Evolutionary conservation across 2,113 vertebrate genomes (phyloP).

Genomic region (Sphaerodactylus townsendi): DNA sequence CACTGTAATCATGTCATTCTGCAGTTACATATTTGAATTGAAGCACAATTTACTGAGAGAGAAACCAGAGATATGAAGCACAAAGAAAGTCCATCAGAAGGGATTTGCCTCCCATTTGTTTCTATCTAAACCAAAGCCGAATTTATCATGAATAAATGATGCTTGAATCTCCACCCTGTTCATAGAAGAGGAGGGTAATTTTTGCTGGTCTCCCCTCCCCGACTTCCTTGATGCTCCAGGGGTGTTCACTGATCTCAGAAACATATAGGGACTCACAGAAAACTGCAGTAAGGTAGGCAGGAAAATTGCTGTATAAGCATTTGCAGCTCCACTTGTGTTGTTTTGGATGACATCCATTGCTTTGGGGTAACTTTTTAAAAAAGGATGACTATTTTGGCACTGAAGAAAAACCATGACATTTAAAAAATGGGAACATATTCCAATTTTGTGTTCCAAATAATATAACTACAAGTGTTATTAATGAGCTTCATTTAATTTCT

Average conservation of each 20-base stretch:
- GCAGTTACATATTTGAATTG: neutral
- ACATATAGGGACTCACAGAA: too few species aligned
- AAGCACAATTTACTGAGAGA: neutral
- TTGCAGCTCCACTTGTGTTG: too few species aligned
- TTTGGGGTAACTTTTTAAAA: too few species aligned
- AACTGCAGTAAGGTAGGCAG: too few species aligned
- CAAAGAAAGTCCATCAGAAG: neutral
- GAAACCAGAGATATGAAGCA: neutral
- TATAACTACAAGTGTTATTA: neutral
- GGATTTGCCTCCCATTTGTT: slow-evolving; percentile 18
- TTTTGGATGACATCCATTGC: too few species aligned
- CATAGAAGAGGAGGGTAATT: too few species aligned
- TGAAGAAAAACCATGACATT: too few species aligned
- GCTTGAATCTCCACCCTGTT: neutral
- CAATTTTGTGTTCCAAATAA: neutral
- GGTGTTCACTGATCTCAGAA: too few species aligned
- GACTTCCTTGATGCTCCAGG: neutral
- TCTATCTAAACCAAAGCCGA: slow-evolving; percentile 17
- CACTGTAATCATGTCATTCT: neutral
- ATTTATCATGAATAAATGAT: slow-evolving; percentile 14
- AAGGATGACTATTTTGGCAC: too few species aligned
- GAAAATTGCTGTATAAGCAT: too few species aligned
- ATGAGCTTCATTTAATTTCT: neutral
- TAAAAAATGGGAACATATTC: neutral
- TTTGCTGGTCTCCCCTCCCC: too few species aligned